These are phyloP conservation scores for Columba livia DNA, from an alignment of 2,113 vertebrate genomes.

Conservation along the genomic window DNA sequence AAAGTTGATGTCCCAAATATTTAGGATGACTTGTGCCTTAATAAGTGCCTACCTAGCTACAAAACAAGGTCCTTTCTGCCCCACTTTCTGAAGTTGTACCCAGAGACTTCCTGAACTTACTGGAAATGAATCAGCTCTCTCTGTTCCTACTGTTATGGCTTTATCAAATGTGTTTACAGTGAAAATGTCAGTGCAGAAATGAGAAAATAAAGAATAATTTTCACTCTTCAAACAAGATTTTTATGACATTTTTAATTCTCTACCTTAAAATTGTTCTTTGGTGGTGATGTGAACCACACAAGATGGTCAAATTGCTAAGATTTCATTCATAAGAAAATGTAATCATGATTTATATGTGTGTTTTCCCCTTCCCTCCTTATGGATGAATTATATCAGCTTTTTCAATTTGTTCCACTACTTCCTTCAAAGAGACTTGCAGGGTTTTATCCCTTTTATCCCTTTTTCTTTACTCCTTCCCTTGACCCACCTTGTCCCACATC, in stretches of 20 bases:
- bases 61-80: not conserved
- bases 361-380: not conserved
- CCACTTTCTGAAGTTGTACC: not conserved
- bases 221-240: not conserved
- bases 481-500: accelerated
- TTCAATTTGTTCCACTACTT: not conserved
- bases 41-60: not conserved
- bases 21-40: not conserved
- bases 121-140: not conserved
- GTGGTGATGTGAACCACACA: not conserved
- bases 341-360: not conserved
- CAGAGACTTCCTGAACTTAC: not conserved
- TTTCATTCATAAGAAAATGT: not conserved
- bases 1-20: not conserved
- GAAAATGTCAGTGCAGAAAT: not conserved
- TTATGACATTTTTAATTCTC: not conserved
- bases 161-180: not conserved
- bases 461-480: not conserved
- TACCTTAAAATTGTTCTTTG: not conserved
- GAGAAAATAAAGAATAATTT: not conserved
- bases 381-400: not conserved
- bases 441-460: not conserved
- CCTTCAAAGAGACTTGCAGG: not conserved
- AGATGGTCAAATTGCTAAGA: not conserved
- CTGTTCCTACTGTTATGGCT: not conserved